Evolutionary conservation across 2,888 invertebrate genomes (phyloP), one percentile per base, ranked within the genome.

Genomic region (Tillus elongatus): DNA sequence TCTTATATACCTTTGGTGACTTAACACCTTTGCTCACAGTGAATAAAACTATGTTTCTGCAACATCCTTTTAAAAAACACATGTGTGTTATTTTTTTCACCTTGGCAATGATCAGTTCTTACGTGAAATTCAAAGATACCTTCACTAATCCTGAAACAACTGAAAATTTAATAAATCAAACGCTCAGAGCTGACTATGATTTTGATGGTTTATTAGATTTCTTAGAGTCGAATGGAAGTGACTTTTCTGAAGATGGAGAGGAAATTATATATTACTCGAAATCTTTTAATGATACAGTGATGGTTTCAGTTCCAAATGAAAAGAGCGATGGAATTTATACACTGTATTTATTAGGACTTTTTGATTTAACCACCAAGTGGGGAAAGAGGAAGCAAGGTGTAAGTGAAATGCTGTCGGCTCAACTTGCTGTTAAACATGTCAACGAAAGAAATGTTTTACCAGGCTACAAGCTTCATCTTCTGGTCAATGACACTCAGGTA

Each of bases 401-500:
- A 4, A 82, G 82, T 39, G 86, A 87, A 58, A 68, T 85, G 52
- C 74, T 76, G 8, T 88, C 89, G 0, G 90, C 90, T 1, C 71
- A 71, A 53, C 68, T 89, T 52, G 90, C 90, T 1, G 79, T 90
- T 31, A 70, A 76, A 40, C 84, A 87, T 52, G 79, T 91, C 54
- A 90, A 90, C 67, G 67, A 73, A 37, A 71, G 75, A 52, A 67
- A 71, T 3, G 53, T 83, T 31, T 68, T 90, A 36, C 78, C 81
- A 0, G 84, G 82, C 30, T 87, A 87, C 56, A 72, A 70, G 32
- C 69, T 91, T 41, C 75, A 79, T 44, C 73, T 90, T 44, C 73
- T 87, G 53, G 77, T 81, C 50, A 90, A 90, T 58, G 88, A 91
- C 56, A 89, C 90, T 0, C 77, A 83, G 84, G 90, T 90, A 70